phyloP scores from a whole-genome alignment of 1,140 invertebrate genomes.

The Maniola jurtina region DNA sequence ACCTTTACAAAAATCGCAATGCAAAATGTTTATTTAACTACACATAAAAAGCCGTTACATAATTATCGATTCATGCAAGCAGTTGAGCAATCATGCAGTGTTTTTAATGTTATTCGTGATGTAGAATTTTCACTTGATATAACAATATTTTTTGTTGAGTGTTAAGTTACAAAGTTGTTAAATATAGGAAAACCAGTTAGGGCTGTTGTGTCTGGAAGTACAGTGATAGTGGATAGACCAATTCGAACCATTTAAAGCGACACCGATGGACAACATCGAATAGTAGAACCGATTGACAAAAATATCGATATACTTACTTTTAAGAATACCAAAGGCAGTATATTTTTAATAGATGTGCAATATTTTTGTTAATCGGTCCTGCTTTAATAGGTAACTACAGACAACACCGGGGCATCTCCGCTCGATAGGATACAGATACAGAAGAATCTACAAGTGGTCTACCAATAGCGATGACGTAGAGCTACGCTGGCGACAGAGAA shows the following conservation, averaged over 20 bases:
- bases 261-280: slow-evolving; percentile 76
- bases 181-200: slow-evolving; percentile 26
- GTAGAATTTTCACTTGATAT: slow-evolving; percentile 37
- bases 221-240: slow-evolving; percentile 68
- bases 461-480: slow-evolving; percentile 65
- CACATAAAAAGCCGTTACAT: slow-evolving; percentile 74
- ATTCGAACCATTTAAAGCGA: slow-evolving; percentile 76
- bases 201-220: slow-evolving; percentile 54
- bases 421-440: slow-evolving; percentile 68
- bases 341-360: background rate
- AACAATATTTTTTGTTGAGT: slow-evolving; percentile 47
- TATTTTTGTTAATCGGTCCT: slow-evolving; percentile 49
- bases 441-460: slow-evolving; percentile 76
- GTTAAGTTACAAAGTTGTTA: slow-evolving; percentile 22
- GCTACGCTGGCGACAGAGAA: slow-evolving; percentile 69
- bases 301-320: background rate
- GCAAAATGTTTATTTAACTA: slow-evolving; percentile 43
- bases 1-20: slow-evolving; percentile 33
- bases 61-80: slow-evolving; percentile 71
- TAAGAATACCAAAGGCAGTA: background rate
- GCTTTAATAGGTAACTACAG: slow-evolving; percentile 62
- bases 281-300: slow-evolving; percentile 52
- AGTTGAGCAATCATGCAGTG: slow-evolving; percentile 67
- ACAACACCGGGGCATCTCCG: slow-evolving; percentile 70
- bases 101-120: slow-evolving; percentile 43